Percentiles rank a stretch among this genome's conserved stretches.
Conservation (phyloP, 2,797 vertebrate genomes). For the Glossophaga mutica region DNA sequence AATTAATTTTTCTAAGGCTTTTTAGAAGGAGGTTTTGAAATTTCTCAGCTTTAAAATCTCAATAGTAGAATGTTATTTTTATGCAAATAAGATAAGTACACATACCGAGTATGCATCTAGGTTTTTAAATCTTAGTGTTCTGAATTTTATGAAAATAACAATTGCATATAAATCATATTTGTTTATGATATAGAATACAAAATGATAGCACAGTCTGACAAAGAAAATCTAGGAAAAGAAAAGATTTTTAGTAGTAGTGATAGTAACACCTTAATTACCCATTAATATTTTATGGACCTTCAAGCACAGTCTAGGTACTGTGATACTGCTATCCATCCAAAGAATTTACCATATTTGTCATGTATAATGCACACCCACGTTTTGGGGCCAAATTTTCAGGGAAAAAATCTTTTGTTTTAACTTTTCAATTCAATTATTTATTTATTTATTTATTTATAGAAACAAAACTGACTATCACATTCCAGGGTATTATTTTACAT, state of each 20-base stretch:
- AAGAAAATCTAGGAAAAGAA: slow-evolving; percentile 5
- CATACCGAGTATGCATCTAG: background rate
- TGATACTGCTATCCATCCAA: background rate
- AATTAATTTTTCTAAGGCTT: background rate
- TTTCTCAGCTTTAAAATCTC: slow-evolving; percentile 33
- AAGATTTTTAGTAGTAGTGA: background rate
- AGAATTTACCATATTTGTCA: background rate
- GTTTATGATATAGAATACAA: background rate
- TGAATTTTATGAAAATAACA: background rate
- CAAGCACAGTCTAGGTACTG: background rate
- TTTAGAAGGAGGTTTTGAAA: background rate
- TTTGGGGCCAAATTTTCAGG: no score
- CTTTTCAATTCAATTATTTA: no score
- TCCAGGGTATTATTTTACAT: no score
- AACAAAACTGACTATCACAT: no score
- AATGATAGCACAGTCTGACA: background rate
- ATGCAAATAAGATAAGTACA: background rate
- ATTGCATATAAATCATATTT: background rate
- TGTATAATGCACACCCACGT: no score
- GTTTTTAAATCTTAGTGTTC: background rate
- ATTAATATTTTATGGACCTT: background rate
- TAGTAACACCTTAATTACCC: background rate
- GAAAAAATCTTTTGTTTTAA: no score
- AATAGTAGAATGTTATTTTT: slow-evolving; percentile 9
- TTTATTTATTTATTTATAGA: no score